These are phyloP conservation scores for Carlito syrichta DNA, from an alignment of 2,113 vertebrate species.

Conservation along the genomic window DNA sequence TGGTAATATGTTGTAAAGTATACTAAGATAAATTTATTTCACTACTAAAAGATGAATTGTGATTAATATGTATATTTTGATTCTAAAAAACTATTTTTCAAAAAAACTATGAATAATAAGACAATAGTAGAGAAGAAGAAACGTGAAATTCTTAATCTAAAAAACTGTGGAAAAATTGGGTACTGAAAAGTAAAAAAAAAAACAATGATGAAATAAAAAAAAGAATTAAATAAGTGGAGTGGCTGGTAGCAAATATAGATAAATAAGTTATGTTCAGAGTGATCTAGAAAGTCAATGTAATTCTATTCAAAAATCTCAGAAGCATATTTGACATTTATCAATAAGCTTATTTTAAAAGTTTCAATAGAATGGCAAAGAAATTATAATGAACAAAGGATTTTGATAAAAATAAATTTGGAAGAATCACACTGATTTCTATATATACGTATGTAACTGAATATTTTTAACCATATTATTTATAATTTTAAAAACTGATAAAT, in stretches of 20 bases:
- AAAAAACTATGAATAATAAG: too few relatives aligned
- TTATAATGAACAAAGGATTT: neutral
- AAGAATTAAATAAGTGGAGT: neutral
- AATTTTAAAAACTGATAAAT: neutral
- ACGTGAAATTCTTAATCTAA: neutral
- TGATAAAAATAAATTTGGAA: neutral
- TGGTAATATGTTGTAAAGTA: too few relatives aligned
- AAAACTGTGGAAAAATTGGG: neutral
- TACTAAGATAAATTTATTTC: too few relatives aligned
- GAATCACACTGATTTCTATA: neutral
- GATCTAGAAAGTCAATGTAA: neutral
- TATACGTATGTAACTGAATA: neutral
- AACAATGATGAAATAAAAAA: neutral
- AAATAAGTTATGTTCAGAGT: neutral
- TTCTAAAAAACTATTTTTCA: too few relatives aligned
- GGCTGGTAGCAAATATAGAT: neutral
- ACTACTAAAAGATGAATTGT: too few relatives aligned
- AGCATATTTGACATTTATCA: neutral
- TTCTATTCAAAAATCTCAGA: neutral
- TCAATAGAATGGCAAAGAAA: neutral
- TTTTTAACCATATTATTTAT: neutral
- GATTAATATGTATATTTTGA: too few relatives aligned
- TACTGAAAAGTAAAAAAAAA: neutral
- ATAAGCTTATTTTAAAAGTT: neutral
- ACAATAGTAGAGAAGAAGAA: too few relatives aligned